A percentile compares a stretch with the other conserved stretches of the same genome.
These are phyloP conservation scores for Allacma fusca DNA, from an alignment of 2,888 invertebrate genomes.

Conservation along the genomic window DNA sequence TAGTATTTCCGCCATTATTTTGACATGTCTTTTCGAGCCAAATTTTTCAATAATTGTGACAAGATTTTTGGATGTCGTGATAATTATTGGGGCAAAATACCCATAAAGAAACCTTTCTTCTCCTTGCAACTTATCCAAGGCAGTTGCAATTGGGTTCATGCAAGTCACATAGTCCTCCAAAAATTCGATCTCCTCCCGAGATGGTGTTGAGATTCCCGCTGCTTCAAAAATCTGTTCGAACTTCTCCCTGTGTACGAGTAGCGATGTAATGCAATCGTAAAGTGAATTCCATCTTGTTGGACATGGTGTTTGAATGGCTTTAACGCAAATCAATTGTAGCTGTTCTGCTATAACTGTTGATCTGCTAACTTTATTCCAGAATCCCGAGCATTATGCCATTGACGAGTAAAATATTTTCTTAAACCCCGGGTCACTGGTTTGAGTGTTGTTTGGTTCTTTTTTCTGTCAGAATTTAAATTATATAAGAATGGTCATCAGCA, in stretches of 20 bases:
- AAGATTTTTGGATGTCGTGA: too few species aligned
- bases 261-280: background rate
- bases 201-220: too few species aligned
- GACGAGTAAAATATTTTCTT: background rate
- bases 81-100: background rate
- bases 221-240: too few species aligned
- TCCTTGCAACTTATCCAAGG: background rate
- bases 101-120: background rate
- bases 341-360: background rate
- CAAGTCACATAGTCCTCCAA: background rate
- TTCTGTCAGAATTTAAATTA: too few species aligned
- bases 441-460: too few species aligned
- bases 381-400: background rate
- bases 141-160: background rate
- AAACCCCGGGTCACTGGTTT: background rate
- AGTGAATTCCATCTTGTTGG: slow-evolving; percentile 13
- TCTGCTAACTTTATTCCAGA: background rate
- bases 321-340: background rate
- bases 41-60: too few species aligned
- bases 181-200: background rate
- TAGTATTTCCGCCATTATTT: too few species aligned
- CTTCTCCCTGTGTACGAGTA: background rate
- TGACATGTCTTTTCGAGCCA: too few species aligned
- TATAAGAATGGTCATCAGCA: too few species aligned
- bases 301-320: background rate